These are phyloP conservation scores for Pangasianodon hypophthalmus DNA, from an alignment of 2,113 vertebrate genomes.

Conservation along the genomic window DNA sequence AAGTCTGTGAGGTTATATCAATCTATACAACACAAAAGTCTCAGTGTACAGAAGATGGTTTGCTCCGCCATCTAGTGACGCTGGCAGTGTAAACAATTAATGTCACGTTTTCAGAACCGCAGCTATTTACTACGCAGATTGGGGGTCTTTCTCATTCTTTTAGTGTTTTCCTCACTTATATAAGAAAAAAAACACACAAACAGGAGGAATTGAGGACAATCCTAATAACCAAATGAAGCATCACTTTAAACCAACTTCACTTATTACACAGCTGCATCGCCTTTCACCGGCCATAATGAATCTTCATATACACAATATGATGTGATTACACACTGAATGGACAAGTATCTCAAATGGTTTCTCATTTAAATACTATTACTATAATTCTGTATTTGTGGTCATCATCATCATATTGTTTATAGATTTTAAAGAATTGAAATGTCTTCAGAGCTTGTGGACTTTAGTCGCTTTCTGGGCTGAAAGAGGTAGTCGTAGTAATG, in stretches of 20 bases:
- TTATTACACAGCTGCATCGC: background rate
- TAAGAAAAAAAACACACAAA: background rate
- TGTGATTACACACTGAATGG: background rate
- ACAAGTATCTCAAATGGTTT: background rate
- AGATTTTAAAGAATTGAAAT: background rate
- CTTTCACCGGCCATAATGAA: background rate
- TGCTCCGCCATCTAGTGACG: slow-evolving; percentile 23
- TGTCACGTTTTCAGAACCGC: background rate
- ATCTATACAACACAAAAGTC: background rate
- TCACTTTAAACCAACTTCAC: background rate
- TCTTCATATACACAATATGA: background rate
- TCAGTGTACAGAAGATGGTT: background rate
- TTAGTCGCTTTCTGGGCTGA: background rate
- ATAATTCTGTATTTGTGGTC: background rate
- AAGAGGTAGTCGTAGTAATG: background rate
- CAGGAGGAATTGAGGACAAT: background rate
- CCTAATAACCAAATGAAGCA: background rate
- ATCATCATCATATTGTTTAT: background rate
- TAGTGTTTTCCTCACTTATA: background rate
- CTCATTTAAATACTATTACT: background rate
- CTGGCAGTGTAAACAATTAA: background rate
- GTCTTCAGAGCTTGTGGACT: background rate
- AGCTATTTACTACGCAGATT: background rate
- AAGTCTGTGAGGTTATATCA: background rate
- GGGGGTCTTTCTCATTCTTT: background rate